These are phyloP conservation scores for Nesogale talazaci DNA, from an alignment of 2,113 vertebrate genomes.

Conservation along the genomic window DNA sequence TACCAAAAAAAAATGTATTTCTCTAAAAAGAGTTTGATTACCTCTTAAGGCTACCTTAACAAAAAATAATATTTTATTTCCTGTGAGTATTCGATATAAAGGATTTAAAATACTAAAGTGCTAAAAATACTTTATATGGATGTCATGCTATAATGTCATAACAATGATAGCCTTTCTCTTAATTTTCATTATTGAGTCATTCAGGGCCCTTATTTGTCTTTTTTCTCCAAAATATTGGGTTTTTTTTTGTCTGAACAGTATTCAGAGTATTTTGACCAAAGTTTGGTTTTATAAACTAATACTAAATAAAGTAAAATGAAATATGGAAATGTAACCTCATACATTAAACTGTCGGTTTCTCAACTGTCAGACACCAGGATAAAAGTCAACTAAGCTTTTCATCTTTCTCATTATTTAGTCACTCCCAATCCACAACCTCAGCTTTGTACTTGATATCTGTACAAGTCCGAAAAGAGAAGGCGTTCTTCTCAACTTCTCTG, in stretches of 20 bases:
- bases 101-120: background rate
- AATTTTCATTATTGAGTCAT: constrained; percentile 34
- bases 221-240: background rate
- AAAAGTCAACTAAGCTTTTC: background rate
- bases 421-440: background rate
- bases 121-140: background rate
- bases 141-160: background rate
- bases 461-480: background rate
- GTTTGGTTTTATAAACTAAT: background rate
- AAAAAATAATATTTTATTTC: constrained; percentile 18
- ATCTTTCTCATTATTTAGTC: background rate
- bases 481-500: background rate
- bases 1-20: too few species aligned
- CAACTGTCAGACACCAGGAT: background rate
- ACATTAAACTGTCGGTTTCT: background rate
- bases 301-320: background rate
- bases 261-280: constrained; percentile 33
- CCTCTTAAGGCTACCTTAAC: background rate
- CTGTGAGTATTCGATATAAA: constrained; percentile 13
- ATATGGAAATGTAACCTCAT: constrained; percentile 6
- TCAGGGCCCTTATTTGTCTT: background rate
- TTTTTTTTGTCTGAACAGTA: background rate
- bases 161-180: background rate
- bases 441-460: background rate
- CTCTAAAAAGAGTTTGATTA: background rate